Conservation (phyloP, 2,113 vertebrate species). For the Paracanthobrama guichenoti region DNA sequence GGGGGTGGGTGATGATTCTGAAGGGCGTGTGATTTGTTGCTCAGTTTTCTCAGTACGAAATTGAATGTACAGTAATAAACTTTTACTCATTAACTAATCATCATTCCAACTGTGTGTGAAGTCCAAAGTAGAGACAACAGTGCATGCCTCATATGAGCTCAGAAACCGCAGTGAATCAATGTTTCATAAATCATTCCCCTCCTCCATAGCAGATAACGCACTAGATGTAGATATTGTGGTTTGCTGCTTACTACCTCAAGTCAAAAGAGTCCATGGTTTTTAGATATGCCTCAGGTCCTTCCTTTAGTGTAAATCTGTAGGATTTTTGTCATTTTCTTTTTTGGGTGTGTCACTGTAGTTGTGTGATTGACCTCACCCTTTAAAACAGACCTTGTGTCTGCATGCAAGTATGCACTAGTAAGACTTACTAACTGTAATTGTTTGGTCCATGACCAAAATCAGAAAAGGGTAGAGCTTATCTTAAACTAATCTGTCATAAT, state of each 20-base stretch:
- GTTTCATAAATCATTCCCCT: background rate
- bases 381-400: background rate
- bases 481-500: background rate
- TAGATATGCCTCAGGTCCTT: background rate
- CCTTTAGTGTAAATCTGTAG: background rate
- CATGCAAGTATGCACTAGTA: background rate
- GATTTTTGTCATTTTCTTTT: background rate
- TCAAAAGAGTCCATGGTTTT: background rate
- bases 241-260: background rate
- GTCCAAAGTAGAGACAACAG: constrained; percentile 41
- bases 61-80: constrained; percentile 22
- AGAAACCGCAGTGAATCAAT: background rate
- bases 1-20: constrained; percentile 10
- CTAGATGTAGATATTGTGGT: background rate
- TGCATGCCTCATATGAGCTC: constrained; percentile 27
- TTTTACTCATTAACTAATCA: constrained; percentile 44
- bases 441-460: background rate
- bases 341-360: background rate
- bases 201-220: background rate
- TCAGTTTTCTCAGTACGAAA: background rate
- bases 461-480: background rate
- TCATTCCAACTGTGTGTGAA: background rate
- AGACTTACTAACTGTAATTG: background rate
- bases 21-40: constrained; percentile 22
- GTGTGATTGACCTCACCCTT: background rate